Evolutionary conservation across 2,888 invertebrate species (phyloP).

Genomic region (Reticulitermes lucifugus): DNA sequence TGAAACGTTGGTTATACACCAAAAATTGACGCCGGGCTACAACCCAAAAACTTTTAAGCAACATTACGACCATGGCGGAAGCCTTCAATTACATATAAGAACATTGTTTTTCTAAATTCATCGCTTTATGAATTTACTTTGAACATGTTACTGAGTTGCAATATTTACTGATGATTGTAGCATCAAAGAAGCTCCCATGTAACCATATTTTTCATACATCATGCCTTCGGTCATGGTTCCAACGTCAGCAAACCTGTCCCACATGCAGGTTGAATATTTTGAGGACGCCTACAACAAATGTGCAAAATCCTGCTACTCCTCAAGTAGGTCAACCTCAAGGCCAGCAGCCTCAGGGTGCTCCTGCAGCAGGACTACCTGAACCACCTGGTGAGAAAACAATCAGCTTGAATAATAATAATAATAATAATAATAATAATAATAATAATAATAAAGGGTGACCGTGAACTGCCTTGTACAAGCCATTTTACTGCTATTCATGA

Average conservation of each 20-base stretch:
- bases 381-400: not conserved
- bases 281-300: conserved; percentile 60
- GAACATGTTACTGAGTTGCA: conserved; percentile 35
- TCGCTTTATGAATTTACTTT: not conserved
- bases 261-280: conserved; percentile 94
- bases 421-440: too few relatives aligned
- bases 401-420: too few relatives aligned
- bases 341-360: conserved; percentile 31
- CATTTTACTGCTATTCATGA: too few relatives aligned
- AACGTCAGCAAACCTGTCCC: conserved; percentile 99
- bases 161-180: conserved; percentile 59
- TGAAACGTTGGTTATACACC: too few relatives aligned
- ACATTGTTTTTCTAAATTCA: too few relatives aligned
- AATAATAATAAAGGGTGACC: too few relatives aligned
- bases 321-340: conserved; percentile 33
- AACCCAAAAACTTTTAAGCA: too few relatives aligned
- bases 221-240: conserved; percentile 98
- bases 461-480: too few relatives aligned
- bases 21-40: too few relatives aligned
- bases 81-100: too few relatives aligned
- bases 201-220: conserved; percentile 99
- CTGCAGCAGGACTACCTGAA: conserved; percentile 8
- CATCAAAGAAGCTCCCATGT: conserved; percentile 96
- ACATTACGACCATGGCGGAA: too few relatives aligned
- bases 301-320: conserved; percentile 54